Conservation (phyloP, 2,113 vertebrate species). For the Microcebus ravelobensis region DNA sequence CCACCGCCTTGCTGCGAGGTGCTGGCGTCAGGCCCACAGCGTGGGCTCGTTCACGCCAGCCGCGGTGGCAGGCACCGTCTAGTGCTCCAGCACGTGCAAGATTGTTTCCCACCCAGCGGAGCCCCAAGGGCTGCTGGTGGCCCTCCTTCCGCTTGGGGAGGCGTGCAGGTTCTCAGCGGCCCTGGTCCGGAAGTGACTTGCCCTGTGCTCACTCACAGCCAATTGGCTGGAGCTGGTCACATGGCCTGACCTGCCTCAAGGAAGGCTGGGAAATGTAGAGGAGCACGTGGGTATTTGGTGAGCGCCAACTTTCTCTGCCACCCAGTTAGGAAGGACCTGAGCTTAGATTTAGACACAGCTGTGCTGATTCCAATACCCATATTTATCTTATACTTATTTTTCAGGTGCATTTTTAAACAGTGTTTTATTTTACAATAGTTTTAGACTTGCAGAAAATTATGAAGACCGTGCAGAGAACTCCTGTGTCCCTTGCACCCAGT, state of each 20-base stretch:
- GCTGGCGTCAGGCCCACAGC: rapidly evolving
- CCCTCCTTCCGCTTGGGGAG: rapidly evolving
- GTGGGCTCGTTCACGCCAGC: rapidly evolving
- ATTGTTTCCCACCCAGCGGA: neutral
- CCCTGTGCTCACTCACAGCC: rapidly evolving
- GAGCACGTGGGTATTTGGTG: rapidly evolving
- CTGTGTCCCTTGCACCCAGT: rapidly evolving
- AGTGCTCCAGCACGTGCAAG: rapidly evolving
- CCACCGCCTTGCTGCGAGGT: neutral
- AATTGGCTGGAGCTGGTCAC: rapidly evolving
- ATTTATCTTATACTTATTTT: neutral
- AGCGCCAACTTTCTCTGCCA: rapidly evolving
- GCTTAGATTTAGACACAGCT: neutral
- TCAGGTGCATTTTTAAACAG: neutral
- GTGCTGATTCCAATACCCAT: neutral
- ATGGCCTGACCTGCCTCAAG: rapidly evolving
- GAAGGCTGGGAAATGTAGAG: rapidly evolving
- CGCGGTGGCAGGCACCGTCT: neutral
- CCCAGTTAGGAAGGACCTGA: neutral
- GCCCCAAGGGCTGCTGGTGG: rapidly evolving
- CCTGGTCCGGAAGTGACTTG: rapidly evolving
- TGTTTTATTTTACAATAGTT: neutral
- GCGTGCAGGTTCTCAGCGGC: rapidly evolving
- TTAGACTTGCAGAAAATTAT: neutral
- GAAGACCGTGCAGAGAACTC: rapidly evolving